These are phyloP conservation scores for Gymnothorax reevesii DNA, from an alignment of 2,797 vertebrate species.

Conservation along the genomic window DNA sequence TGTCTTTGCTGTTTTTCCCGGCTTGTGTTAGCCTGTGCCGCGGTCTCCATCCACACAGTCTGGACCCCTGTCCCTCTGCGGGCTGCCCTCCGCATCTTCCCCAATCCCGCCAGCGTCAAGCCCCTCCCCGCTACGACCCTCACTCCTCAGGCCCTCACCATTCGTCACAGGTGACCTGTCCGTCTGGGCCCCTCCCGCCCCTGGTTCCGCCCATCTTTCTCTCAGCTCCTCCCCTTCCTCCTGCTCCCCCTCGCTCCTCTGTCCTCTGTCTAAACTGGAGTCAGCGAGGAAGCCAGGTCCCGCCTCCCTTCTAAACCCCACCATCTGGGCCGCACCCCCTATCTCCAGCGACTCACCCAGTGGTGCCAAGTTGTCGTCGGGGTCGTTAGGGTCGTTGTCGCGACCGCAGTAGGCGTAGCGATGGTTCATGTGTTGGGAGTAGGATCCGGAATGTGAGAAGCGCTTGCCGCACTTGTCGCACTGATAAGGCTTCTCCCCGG, in stretches of 20 bases:
- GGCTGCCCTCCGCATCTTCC: conserved; percentile 26
- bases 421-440: conserved; percentile 87
- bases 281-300: conserved; percentile 69
- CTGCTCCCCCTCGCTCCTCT: conserved; percentile 64
- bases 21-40: not conserved
- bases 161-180: not conserved
- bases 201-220: not conserved
- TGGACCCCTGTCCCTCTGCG: conserved; percentile 10
- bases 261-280: conserved; percentile 70
- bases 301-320: conserved; percentile 58
- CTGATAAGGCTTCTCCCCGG: conserved; percentile 82
- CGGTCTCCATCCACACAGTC: not conserved
- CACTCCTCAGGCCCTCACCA: conserved; percentile 7
- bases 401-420: conserved; percentile 81
- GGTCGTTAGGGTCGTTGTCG: conserved; percentile 68
- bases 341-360: conserved; percentile 25
- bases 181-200: not conserved
- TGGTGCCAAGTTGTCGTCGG: not conserved
- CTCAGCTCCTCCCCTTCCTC: conserved; percentile 34
- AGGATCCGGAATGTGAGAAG: conserved; percentile 84
- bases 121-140: not conserved
- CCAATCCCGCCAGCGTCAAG: not conserved
- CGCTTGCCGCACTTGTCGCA: conserved; percentile 84
- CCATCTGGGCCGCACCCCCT: conserved; percentile 43
- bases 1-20: conserved; percentile 32